Percentiles rank a stretch among this genome's conserved stretches.
Evolutionary conservation across 2,888 invertebrate genomes (phyloP).

Genomic region (Drosophila yooni): DNA sequence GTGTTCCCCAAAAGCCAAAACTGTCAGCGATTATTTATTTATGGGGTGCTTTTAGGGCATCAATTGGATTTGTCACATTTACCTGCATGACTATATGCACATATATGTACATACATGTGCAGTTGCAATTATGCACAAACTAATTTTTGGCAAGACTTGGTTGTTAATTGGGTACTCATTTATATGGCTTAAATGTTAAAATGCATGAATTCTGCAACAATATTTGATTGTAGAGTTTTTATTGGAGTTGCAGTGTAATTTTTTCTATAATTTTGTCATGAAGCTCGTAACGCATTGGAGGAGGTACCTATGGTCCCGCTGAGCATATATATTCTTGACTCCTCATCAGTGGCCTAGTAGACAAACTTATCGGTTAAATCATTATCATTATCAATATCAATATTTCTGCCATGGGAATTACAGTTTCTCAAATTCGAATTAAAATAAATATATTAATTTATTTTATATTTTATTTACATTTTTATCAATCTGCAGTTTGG

Average conservation of each 20-base stretch:
- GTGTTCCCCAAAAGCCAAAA: constrained; percentile 5
- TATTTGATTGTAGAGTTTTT: neutral
- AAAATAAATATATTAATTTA: neutral
- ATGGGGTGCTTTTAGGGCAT: neutral
- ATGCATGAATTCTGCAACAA: neutral
- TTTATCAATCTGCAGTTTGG: neutral
- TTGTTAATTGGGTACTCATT: neutral
- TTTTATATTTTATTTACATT: neutral
- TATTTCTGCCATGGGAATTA: too few species aligned
- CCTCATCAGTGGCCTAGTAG: neutral
- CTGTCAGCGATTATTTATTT: constrained; percentile 41
- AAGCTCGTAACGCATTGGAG: too few species aligned
- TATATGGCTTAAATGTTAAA: neutral
- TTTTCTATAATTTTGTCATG: neutral
- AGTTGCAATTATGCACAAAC: neutral
- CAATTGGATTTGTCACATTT: constrained; percentile 13
- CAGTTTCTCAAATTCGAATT: neutral
- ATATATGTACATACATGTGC: neutral
- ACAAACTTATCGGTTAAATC: neutral
- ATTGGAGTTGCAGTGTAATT: neutral
- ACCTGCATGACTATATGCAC: neutral
- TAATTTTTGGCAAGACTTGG: neutral
- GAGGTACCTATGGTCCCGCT: too few species aligned
- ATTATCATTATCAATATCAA: neutral
- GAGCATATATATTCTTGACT: neutral